Evolutionary conservation across 2,113 vertebrate species (phyloP), one percentile per base, ranked within the genome.

Genomic region (Cyanoderma ruficeps): DNA sequence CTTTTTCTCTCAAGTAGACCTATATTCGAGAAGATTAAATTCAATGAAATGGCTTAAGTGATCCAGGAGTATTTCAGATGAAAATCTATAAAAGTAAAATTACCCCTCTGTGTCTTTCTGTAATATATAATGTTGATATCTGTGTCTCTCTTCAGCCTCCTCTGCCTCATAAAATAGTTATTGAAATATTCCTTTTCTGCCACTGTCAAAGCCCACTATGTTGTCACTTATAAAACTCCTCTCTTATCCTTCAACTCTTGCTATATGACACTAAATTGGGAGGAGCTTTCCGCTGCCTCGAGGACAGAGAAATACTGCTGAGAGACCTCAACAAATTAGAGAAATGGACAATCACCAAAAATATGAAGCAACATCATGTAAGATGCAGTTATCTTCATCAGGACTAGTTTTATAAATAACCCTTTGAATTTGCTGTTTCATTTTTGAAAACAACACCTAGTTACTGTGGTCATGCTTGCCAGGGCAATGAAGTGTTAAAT

Each of bases 201-300:
- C 8, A 21, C 17, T 57, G 9, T 50, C 44, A 71, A 70, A 91
- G 14, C 12, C 7, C 8, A 52, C 14, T 11, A 4, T 2, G 1
- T 5, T 65, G 65, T 69, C 35, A 21, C 16, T 85, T 61, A 50
- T 24, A 37, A 84, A 87, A 57, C 17, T 27, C 7, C 13, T 47
- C 9, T 86, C 19, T 63, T 57, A 35, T 59, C 15, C 57, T 82
- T 79, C 30, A 74, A 3, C 4, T 85, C 13, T 76, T 39, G 10
- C n/a, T 72, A 1, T 41, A 20, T 3, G 10, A n/a, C 41, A n/a
- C 5, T 23, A 28, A 64, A 41, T 4, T 30, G 15, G 28, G 50
- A 64, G 59, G 23, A 64, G 11, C 9, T 47, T 74, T 47, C 1
- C 4, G 23, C 19, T 53, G 23, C 41, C 28, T 64, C 0, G 0